Percentiles rank a stretch among this genome's conserved stretches.
Evolutionary conservation across 2,797 vertebrate genomes (phyloP).

Genomic region (Etheostoma perlongum): DNA sequence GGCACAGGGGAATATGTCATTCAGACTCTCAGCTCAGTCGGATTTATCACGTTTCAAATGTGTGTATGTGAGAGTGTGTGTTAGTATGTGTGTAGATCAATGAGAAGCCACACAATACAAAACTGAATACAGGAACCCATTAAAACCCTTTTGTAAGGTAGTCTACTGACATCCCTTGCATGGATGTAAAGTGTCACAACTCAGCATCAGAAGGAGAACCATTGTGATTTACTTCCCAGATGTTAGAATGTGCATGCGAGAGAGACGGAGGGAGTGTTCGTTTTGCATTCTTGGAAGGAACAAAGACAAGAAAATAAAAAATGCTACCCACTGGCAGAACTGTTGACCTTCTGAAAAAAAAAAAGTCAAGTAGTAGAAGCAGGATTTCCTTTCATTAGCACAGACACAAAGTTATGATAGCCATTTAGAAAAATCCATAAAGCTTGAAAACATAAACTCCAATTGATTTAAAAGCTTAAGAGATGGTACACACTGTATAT

Average conservation of each 20-base stretch:
- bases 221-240: background rate
- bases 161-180: background rate
- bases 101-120: background rate
- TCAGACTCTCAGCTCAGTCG: slow-evolving; percentile 27
- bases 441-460: slow-evolving; percentile 62
- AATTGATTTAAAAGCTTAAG: slow-evolving; percentile 57
- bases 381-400: slow-evolving; percentile 61
- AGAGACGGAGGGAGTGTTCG: background rate
- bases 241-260: background rate
- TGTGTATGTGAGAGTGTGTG: background rate
- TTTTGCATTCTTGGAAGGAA: slow-evolving; percentile 21
- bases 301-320: slow-evolving; percentile 17
- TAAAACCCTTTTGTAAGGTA: background rate
- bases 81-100: background rate
- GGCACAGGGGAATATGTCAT: slow-evolving; percentile 45
- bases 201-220: background rate
- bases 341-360: slow-evolving; percentile 48
- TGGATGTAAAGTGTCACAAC: background rate
- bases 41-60: slow-evolving; percentile 38
- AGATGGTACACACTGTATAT: slow-evolving; percentile 29
- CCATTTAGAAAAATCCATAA: slow-evolving; percentile 67
- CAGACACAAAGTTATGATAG: slow-evolving; percentile 60
- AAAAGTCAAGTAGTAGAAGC: slow-evolving; percentile 21
- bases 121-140: background rate
- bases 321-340: slow-evolving; percentile 3